Conservation (phyloP, 2,888 invertebrate species). For the Leptopilina myrica region DNA sequence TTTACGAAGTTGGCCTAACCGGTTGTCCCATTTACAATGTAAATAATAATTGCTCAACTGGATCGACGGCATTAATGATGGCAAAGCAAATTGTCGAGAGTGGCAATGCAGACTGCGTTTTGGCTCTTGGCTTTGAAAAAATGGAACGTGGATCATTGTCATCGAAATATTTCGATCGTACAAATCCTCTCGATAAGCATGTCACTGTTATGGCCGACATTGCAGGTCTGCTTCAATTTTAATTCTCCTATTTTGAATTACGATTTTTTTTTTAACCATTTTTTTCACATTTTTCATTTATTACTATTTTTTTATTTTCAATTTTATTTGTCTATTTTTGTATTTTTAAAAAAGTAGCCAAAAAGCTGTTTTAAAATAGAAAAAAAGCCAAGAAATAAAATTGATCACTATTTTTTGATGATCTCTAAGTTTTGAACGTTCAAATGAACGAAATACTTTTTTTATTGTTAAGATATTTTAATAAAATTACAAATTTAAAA, state of each 20-base stretch:
- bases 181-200: conserved; percentile 93
- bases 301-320: too few relatives aligned
- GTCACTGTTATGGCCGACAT: conserved; percentile 90
- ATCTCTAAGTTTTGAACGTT: too few relatives aligned
- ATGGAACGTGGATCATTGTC: conserved; percentile 96
- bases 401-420: too few relatives aligned
- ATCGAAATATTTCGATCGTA: conserved; percentile 86
- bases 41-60: conserved; percentile 99
- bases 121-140: conserved; percentile 98
- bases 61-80: conserved; percentile 93
- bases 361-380: too few relatives aligned
- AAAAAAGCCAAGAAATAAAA: too few relatives aligned
- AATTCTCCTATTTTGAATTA: neutral
- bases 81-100: conserved; percentile 95
- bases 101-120: conserved; percentile 90
- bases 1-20: conserved; percentile 96
- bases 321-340: neutral
- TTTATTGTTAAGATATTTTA: too few relatives aligned
- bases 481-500: too few relatives aligned
- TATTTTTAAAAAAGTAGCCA: too few relatives aligned
- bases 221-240: conserved; percentile 78
- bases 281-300: too few relatives aligned
- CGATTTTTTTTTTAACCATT: too few relatives aligned
- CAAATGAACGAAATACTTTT: too few relatives aligned
- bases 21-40: conserved; percentile 99